Percentiles rank a stretch among this genome's conserved stretches.
Conservation (phyloP, 2,888 invertebrate species). For the Lycaena phlaeas region DNA sequence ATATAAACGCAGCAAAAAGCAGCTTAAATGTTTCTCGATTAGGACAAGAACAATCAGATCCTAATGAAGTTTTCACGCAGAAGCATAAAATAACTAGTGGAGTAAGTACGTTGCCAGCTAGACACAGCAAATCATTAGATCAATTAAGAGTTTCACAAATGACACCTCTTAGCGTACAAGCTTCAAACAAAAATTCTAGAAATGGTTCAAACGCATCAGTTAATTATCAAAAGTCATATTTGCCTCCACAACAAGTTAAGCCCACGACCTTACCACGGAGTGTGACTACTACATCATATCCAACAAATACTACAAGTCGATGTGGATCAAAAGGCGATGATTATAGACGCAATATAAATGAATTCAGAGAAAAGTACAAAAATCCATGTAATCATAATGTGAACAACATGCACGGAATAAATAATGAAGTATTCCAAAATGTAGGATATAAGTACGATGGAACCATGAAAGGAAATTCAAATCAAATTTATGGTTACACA, state of each 20-base stretch:
- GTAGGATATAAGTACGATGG: constrained; percentile 61
- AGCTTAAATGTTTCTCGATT: constrained; percentile 35
- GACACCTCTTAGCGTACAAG: constrained; percentile 43
- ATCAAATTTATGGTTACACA: constrained; percentile 66
- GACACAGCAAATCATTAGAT: constrained; percentile 88
- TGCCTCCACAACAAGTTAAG: constrained; percentile 52
- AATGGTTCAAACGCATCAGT: constrained; percentile 57
- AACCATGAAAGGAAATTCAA: constrained; percentile 50
- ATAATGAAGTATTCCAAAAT: constrained; percentile 61
- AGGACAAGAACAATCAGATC: constrained; percentile 41
- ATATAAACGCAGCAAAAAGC: constrained; percentile 49
- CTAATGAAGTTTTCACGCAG: constrained; percentile 43
- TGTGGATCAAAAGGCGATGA: constrained; percentile 64
- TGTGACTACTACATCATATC: constrained; percentile 59
- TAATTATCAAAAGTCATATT: constrained; percentile 60
- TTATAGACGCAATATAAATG: constrained; percentile 74
- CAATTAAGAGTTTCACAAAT: constrained; percentile 77
- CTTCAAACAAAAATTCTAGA: constrained; percentile 42
- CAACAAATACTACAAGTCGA: constrained; percentile 56
- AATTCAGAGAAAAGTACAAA: constrained; percentile 76
- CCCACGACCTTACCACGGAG: constrained; percentile 66
- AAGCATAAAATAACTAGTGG: constrained; percentile 60
- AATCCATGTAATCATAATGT: constrained; percentile 61
- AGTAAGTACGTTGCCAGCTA: constrained; percentile 75
- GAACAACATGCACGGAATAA: constrained; percentile 43